phyloP scores from a whole-genome alignment of 2,797 vertebrate species.

The Oophaga sylvatica region DNA sequence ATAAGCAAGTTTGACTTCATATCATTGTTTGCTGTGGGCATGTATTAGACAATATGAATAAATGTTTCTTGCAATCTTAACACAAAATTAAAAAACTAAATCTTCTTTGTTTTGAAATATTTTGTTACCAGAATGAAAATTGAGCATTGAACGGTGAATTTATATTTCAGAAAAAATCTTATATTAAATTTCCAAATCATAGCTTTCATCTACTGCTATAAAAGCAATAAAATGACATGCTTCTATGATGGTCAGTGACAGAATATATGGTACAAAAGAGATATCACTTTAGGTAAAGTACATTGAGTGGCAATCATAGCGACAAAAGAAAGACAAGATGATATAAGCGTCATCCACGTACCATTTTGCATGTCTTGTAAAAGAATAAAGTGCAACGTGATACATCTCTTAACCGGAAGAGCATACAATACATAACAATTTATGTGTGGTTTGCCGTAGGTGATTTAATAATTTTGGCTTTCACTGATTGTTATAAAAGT shows the following conservation, averaged over 20 bases:
- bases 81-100: no score
- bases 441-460: neutral
- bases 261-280: neutral
- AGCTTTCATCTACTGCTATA: neutral
- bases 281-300: conserved; percentile 16
- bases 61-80: no score
- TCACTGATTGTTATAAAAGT: conserved; percentile 3
- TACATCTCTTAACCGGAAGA: neutral
- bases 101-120: neutral
- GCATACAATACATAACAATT: neutral
- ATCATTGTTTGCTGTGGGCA: no score
- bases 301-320: conserved; percentile 23
- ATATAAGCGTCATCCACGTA: neutral
- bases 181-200: neutral
- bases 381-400: neutral
- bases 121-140: neutral
- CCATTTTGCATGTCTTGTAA: neutral
- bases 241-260: neutral
- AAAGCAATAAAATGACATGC: neutral
- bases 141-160: neutral
- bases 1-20: no score
- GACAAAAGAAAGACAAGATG: conserved; percentile 10
- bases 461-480: neutral
- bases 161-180: neutral
- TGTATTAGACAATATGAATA: no score